Conservation (phyloP, 2,888 invertebrate species). For the Halictus quadricinctus region DNA sequence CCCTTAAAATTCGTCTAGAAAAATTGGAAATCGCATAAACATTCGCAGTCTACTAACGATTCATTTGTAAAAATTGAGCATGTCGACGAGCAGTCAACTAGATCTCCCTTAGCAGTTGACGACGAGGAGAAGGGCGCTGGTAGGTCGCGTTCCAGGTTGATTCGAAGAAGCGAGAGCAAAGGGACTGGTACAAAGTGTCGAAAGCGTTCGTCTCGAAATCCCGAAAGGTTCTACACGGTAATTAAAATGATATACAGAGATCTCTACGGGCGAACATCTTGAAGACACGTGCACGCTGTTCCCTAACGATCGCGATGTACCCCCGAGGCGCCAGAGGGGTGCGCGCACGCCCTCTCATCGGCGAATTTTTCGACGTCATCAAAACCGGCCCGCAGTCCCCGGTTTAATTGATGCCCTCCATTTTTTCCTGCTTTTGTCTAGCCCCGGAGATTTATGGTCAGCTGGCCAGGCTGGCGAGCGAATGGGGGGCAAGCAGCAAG, state of each 20-base stretch:
- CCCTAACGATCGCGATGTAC: slow-evolving; percentile 52
- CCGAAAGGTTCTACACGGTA: slow-evolving; percentile 18
- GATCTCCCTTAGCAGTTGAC: background rate
- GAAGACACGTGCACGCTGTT: slow-evolving; percentile 60
- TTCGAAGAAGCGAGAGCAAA: background rate
- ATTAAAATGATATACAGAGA: slow-evolving; percentile 56
- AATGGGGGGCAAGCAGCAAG: slow-evolving; percentile 40
- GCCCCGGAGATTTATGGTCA: slow-evolving; percentile 76
- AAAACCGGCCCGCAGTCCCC: slow-evolving; percentile 33
- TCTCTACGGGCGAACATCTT: slow-evolving; percentile 56
- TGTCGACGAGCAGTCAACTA: no score
- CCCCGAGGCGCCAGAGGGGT: slow-evolving; percentile 48
- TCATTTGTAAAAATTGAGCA: background rate
- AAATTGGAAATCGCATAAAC: no score
- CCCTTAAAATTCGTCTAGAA: no score
- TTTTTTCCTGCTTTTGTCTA: slow-evolving; percentile 78
- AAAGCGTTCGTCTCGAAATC: slow-evolving; percentile 25
- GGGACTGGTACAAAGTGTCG: background rate
- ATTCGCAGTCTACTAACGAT: background rate
- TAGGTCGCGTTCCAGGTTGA: background rate
- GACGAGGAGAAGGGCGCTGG: background rate
- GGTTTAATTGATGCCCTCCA: slow-evolving; percentile 76
- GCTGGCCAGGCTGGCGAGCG: slow-evolving; percentile 55
- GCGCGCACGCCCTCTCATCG: slow-evolving; percentile 52
- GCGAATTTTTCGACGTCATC: slow-evolving; percentile 70